These are phyloP conservation scores for Caenorhabditis wallacei DNA, from an alignment of 2,888 invertebrate species.

Conservation along the genomic window DNA sequence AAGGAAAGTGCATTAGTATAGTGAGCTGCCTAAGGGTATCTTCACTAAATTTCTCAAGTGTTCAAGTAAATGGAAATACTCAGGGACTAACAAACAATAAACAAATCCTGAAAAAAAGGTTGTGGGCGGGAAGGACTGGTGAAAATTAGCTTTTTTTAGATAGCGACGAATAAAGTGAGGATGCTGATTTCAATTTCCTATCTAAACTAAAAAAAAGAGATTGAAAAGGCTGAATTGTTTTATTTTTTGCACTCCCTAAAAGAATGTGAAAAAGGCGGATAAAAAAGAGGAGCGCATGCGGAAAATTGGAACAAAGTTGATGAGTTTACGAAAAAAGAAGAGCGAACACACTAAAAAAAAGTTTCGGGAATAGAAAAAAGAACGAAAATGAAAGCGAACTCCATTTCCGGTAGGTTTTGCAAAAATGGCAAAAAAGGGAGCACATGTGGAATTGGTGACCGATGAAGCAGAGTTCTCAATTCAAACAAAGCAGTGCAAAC, in stretches of 20 bases:
- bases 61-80: background rate
- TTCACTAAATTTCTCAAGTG: background rate
- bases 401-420: slow-evolving; percentile 33
- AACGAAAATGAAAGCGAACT: slow-evolving; percentile 2
- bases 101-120: background rate
- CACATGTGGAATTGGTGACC: slow-evolving; percentile 22
- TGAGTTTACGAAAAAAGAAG: slow-evolving; percentile 8
- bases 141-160: background rate
- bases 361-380: background rate
- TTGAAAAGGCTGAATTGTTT: slow-evolving; percentile 11
- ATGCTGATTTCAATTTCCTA: slow-evolving; percentile 25
- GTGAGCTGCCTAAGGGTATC: background rate
- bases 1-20: slow-evolving; percentile 1
- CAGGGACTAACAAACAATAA: background rate
- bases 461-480: slow-evolving; percentile 21
- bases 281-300: background rate
- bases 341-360: slow-evolving; percentile 24
- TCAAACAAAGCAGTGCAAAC: slow-evolving; percentile 58
- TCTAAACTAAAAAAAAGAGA: background rate
- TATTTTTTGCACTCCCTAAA: background rate
- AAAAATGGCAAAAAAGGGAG: slow-evolving; percentile 16
- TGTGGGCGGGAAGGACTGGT: slow-evolving; percentile 17
- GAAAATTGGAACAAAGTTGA: slow-evolving; percentile 11
- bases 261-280: background rate
- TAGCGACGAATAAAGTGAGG: background rate